These are phyloP conservation scores for Rana temporaria DNA, from an alignment of 2,113 vertebrate genomes.

Conservation along the genomic window DNA sequence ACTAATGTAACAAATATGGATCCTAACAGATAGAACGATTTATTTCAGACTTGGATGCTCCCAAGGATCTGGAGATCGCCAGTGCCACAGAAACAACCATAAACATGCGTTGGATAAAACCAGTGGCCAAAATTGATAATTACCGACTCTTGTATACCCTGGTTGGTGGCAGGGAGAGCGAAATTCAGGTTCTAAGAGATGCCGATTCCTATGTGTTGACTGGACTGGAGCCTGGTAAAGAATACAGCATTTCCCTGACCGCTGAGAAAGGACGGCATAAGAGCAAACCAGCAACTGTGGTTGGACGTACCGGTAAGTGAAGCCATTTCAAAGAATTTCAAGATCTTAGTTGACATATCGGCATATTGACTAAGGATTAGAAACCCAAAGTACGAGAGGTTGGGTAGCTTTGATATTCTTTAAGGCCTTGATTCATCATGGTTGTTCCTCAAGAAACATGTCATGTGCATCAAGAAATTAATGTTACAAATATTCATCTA, in stretches of 20 bases:
- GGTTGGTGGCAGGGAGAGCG: conserved; percentile 69
- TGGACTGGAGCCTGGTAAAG: conserved; percentile 78
- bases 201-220: conserved; percentile 75
- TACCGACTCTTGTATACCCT: conserved; percentile 79
- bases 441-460: not conserved
- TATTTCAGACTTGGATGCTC: conserved; percentile 84
- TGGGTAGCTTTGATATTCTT: not conserved
- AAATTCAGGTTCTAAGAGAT: conserved; percentile 76
- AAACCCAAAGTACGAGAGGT: no score
- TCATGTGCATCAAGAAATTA: not conserved
- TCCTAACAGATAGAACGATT: not conserved
- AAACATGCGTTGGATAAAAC: conserved; percentile 82
- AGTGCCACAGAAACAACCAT: conserved; percentile 82
- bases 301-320: conserved; percentile 84
- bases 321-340: no score
- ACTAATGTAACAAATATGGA: not conserved
- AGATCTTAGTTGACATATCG: no score
- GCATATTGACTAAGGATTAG: no score
- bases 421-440: not conserved
- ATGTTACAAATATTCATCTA: not conserved
- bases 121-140: conserved; percentile 85
- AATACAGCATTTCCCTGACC: conserved; percentile 83
- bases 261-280: conserved; percentile 86
- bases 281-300: conserved; percentile 77
- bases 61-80: conserved; percentile 82